Evolutionary conservation across 2,888 invertebrate species (phyloP), one percentile per base, ranked within the genome.

Genomic region (Sussaba pulchella): DNA sequence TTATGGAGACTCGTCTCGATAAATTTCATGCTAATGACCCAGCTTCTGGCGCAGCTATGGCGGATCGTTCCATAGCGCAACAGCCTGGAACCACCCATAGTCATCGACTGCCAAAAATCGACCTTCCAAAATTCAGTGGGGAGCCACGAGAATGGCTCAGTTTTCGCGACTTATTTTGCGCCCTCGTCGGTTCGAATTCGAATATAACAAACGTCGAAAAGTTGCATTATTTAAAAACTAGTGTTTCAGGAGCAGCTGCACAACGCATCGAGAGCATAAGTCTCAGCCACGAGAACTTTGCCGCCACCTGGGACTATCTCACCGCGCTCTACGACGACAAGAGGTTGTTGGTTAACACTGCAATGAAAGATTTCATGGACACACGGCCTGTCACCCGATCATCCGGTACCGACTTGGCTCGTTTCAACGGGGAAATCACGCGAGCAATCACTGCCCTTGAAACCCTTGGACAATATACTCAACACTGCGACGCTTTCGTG

Each of bases 211-310:
- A 39, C 1, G 80, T 80, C 12, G 75, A 76, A 63, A 76, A 76
- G n/a, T 61, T 80, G 24, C 70, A 80, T 19, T 76, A 80, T 63
- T 54, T 80, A 1, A 69, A 76, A 47, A 39, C 24, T 17, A 47
- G 69, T 50, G 31, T 79, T 12, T 64, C 31, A 10, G 80, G 66
- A 45, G 71, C 47, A 39, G 52, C 76, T 5, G 57, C 75, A 2
- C 76, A 76, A 31, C 50, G 50, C 50, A 21, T 50, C 21, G 19
- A 50, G 21, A 59, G 47, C 24, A 31, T 76, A n/a, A 54, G 43
- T 10, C 45, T 76, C 24, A 66, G 70, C 17, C 39, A 26, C 10
- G 66, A 64, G 9, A 71, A 76, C 24, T 64, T 80, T 43, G 24
- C 63, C 4, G 21, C 50, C 2, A 21, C 50, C 19, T 21, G 50